Evolutionary conservation across 1,140 invertebrate genomes (phyloP), one percentile per base, ranked within the genome.

Genomic region (Chionoecetes opilio): DNA sequence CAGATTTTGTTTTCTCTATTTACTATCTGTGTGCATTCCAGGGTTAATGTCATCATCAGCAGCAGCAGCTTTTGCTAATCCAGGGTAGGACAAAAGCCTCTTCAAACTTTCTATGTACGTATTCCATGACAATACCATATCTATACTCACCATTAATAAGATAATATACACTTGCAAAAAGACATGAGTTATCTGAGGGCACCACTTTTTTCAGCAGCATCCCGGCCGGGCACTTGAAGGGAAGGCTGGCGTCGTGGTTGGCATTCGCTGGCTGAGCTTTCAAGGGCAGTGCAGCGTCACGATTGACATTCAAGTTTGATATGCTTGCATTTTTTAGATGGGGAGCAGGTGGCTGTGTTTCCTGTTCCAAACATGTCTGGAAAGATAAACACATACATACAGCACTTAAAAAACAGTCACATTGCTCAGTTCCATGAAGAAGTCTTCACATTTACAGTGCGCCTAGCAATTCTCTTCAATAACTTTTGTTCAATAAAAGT

Each of bases 101-200:
- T 86, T 11, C 21, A 9, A 53, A 53, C 46, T 53, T 41, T 41
- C 14, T 3, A 41, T 41, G 3, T 53, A 53, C 46, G 21, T 53
- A 53, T 53, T 53, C 21, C 2, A 53, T 53, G 46, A 14, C 46
- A 53, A 2, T 53, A 17, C 21, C 35, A 87, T 34, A 91, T 46
- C 75, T 53, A 29, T 38, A 97, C 96, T 97, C 96, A 97, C 97
- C 97, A 96, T 97, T 97, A 8, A 98, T 95, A 87, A 97, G 97
- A 97, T 97, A 98, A 97, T 97, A 97, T 98, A 99, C 98, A 97
- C 99, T 99, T 93, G 98, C 99, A 97, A 99, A 99, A 29, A 99
- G 97, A 97, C 99, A 99, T 3, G 99, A 99, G 97, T 99, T 99
- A 97, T 99, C 99, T 8, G 99, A 98, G 95, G 99, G 99, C 75